Conservation (phyloP, 1,140 invertebrate species). For the Conus ventricosus region DNA sequence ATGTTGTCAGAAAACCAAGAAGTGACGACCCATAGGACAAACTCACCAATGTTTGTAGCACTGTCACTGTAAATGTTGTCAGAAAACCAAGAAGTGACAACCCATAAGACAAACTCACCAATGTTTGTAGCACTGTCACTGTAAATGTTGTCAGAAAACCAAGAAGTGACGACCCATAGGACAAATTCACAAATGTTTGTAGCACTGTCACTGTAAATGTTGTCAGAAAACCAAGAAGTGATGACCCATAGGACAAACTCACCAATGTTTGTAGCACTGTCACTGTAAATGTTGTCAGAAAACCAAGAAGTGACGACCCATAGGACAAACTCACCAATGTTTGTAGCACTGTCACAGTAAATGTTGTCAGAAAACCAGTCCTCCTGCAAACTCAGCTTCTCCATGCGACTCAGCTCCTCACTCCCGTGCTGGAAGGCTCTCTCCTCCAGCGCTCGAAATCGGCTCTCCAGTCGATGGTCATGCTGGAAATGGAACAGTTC, state of each 20-base stretch:
- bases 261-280: too few relatives aligned
- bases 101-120: not conserved
- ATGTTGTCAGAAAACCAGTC: constrained; percentile 45
- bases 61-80: constrained; percentile 20
- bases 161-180: not conserved
- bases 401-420: constrained; percentile 24
- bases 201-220: too few relatives aligned
- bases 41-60: not conserved
- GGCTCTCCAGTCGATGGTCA: constrained; percentile 59
- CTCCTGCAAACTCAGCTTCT: constrained; percentile 54
- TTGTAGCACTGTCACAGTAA: not conserved
- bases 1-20: constrained; percentile 39
- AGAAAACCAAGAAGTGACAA: constrained; percentile 30
- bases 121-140: not conserved
- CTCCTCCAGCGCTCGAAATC: constrained; percentile 57
- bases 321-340: not conserved
- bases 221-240: too few relatives aligned
- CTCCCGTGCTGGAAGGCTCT: constrained; percentile 39
- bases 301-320: too few relatives aligned
- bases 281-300: too few relatives aligned
- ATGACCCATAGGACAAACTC: too few relatives aligned
- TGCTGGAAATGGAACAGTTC: constrained; percentile 42
- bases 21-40: too few relatives aligned
- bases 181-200: not conserved
- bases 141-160: constrained; percentile 41